A percentile compares a stretch with the other conserved stretches of the same genome.
Conservation (phyloP, 2,888 invertebrate genomes). For the Odontocolon sp. region DNA sequence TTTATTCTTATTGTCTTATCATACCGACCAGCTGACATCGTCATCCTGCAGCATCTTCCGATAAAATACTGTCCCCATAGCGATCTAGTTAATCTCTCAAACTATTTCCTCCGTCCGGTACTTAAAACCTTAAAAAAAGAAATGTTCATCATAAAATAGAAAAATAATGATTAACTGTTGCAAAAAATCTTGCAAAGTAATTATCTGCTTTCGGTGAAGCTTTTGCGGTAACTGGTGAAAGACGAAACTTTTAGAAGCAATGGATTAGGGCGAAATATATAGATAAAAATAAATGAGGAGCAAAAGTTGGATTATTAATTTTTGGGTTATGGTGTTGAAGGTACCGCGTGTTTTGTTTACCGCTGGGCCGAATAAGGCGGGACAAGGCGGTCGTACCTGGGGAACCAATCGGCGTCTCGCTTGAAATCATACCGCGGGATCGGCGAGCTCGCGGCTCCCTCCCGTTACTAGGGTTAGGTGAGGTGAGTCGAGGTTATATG, state of each 20-base stretch:
- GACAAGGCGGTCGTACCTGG: slow-evolving; percentile 63
- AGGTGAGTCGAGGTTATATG: slow-evolving; percentile 74
- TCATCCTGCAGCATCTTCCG: neutral
- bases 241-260: no score
- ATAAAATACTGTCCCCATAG: neutral
- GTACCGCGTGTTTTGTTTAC: slow-evolving; percentile 52
- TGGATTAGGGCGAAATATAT: no score
- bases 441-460: slow-evolving; percentile 70
- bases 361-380: slow-evolving; percentile 48
- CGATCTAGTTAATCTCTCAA: slow-evolving; percentile 30
- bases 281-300: slow-evolving; percentile 34
- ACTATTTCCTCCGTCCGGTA: slow-evolving; percentile 15
- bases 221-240: no score
- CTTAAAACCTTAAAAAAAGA: neutral
- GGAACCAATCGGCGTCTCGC: slow-evolving; percentile 74
- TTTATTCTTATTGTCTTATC: slow-evolving; percentile 10
- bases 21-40: slow-evolving; percentile 51
- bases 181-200: no score
- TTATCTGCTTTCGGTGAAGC: no score
- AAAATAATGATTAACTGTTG: slow-evolving; percentile 1
- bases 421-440: slow-evolving; percentile 79
- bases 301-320: slow-evolving; percentile 32
- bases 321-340: slow-evolving; percentile 16
- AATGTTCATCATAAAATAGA: neutral
- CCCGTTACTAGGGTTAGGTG: slow-evolving; percentile 71